Evolutionary conservation across 2,113 vertebrate genomes (phyloP), one percentile per base, ranked within the genome.

Genomic region (Dicrurus megarhynchus): DNA sequence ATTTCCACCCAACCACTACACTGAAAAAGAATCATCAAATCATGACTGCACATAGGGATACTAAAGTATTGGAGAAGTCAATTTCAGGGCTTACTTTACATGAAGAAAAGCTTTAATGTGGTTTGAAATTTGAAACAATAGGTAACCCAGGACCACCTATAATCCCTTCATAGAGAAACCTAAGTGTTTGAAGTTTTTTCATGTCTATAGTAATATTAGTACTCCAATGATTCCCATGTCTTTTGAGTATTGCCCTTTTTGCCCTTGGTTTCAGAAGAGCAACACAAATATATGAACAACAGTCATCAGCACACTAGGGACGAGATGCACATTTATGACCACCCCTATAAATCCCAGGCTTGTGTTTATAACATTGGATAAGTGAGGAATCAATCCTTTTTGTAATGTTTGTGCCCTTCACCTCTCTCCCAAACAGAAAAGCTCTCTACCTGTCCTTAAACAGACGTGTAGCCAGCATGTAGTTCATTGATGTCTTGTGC

Each of bases 401-500:
- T 53, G 44, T 22, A 32, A 22, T 32, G 9, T 63, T 85, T 67
- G 56, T 57, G 50, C 35, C 35, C 39, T 71, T 46, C 90, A 47
- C 30, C 41, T 64, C 69, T 56, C 41, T 69, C 32, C n/a, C 90
- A 90, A 78, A 96, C 32, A 87, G 35, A 89, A 85, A 83, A 95
- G 67, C 49, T 90, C 94, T 98, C 97, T 98, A 99, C 99, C 99
- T 99, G 98, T 98, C 98, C 96, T 98, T 98, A 98, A 99, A 99
- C 96, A 99, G 99, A 94, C 97, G 98, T 79, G 98, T 98, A 30
- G 99, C 99, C 98, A 99, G 93, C 99, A 99, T 99, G 95, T 98
- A 98, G 96, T 99, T 99, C 99, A 99, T 98, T 61, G 99, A 99
- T 71, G 99, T 99, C 97, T 99, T 99, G 97, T 99, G 98, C 95